phyloP scores from a whole-genome alignment of 2,113 vertebrate genomes.

The Aramus guarauna region DNA sequence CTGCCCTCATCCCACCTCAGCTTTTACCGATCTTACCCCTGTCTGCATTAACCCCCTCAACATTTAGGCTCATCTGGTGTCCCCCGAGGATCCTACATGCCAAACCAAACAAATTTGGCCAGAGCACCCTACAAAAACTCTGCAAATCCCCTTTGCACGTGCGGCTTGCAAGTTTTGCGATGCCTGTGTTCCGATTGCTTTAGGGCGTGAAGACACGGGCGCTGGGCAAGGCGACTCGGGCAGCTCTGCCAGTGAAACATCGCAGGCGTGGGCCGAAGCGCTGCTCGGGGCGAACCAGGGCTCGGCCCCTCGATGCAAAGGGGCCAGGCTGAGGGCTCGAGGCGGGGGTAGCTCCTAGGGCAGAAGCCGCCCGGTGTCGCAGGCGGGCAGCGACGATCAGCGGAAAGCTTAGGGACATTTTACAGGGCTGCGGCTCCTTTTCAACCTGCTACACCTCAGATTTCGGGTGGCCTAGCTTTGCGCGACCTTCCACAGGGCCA shows the following conservation, averaged over 20 bases:
- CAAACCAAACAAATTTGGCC: not conserved
- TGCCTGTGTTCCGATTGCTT: not conserved
- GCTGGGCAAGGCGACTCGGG: not conserved
- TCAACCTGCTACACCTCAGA: rapidly evolving
- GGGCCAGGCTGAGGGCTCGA: not conserved
- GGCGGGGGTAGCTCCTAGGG: not conserved
- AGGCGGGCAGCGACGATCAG: not conserved
- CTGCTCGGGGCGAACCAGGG: not conserved
- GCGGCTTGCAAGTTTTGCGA: not conserved
- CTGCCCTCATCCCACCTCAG: not conserved
- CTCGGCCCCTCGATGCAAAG: not conserved
- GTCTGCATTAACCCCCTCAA: not conserved
- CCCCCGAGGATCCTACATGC: not conserved
- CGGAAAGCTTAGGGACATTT: not conserved
- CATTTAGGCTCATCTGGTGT: not conserved
- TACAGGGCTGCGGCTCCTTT: not conserved
- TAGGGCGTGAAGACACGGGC: not conserved
- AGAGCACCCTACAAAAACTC: not conserved
- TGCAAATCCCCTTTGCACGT: not conserved
- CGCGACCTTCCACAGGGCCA: not conserved
- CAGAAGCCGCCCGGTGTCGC: not conserved
- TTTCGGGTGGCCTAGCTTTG: not conserved
- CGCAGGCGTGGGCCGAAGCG: rapidly evolving
- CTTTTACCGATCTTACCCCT: not conserved
- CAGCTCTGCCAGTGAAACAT: not conserved